These are phyloP conservation scores for Oxygymnocypris stewartii DNA, from an alignment of 2,113 vertebrate genomes.

Conservation along the genomic window DNA sequence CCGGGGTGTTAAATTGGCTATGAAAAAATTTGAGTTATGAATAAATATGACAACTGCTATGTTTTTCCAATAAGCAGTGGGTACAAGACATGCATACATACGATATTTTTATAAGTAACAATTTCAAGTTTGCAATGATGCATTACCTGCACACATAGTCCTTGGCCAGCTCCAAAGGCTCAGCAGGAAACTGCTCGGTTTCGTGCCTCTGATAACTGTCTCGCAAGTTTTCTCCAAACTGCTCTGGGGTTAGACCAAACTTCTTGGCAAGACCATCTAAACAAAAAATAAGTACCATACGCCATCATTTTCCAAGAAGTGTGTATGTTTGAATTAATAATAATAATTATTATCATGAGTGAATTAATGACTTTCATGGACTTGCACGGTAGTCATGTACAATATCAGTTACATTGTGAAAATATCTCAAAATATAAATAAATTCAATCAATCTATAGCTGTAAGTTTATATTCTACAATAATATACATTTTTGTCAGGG, in stretches of 20 bases:
- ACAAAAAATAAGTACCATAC: neutral
- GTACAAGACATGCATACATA: neutral
- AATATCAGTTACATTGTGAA: neutral
- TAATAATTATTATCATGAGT: no score
- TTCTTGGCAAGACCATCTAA: slow-evolving; percentile 96
- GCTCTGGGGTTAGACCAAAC: slow-evolving; percentile 96
- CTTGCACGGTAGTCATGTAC: neutral
- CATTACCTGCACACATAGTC: slow-evolving; percentile 92
- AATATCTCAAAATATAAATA: neutral
- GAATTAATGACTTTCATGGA: neutral
- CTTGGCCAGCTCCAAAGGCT: slow-evolving; percentile 94
- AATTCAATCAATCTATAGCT: neutral
- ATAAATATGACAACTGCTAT: neutral
- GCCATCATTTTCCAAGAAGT: neutral
- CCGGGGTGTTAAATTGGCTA: slow-evolving; percentile 89
- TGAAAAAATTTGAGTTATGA: slow-evolving; percentile 13
- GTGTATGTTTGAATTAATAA: neutral
- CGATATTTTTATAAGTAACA: neutral
- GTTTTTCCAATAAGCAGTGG: neutral
- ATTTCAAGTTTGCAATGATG: neutral
- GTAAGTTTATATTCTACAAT: neutral
- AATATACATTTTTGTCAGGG: neutral
- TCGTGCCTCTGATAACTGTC: slow-evolving; percentile 98
- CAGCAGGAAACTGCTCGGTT: slow-evolving; percentile 97
- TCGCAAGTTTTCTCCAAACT: slow-evolving; percentile 96